A percentile compares a stretch with the other conserved stretches of the same genome.
Evolutionary conservation across 2,113 vertebrate species (phyloP).

Genomic region (Cnemophilus loriae): DNA sequence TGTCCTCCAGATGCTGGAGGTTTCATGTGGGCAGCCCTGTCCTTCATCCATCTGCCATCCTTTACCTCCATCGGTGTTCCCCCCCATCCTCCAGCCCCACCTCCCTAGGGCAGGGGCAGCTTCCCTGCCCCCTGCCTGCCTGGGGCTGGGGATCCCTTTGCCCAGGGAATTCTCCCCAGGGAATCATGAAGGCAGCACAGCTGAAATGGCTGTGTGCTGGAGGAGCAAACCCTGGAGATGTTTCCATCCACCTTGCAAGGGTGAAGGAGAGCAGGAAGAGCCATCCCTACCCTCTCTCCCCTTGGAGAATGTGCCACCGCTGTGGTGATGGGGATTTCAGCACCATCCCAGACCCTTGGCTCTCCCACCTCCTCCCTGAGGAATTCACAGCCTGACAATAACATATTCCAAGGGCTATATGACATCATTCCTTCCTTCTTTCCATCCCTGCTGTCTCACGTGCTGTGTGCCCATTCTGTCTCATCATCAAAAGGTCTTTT

Average conservation of each 20-base stretch:
- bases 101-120: background rate
- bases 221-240: background rate
- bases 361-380: fast-evolving
- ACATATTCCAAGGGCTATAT: conserved; percentile 33
- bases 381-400: background rate
- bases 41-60: background rate
- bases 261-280: background rate
- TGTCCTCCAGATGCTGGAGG: background rate
- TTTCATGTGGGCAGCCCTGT: background rate
- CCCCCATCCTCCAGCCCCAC: background rate
- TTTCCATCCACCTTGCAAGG: background rate
- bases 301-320: background rate
- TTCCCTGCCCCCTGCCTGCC: background rate
- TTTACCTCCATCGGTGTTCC: background rate
- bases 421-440: background rate
- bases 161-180: background rate
- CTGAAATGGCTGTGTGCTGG: fast-evolving
- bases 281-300: background rate
- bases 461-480: background rate
- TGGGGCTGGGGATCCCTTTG: background rate
- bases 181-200: background rate
- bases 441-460: background rate
- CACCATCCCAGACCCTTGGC: background rate
- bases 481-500: background rate
- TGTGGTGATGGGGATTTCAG: background rate